These are phyloP conservation scores for Pygmarrhopalites habei DNA, from an alignment of 1,140 invertebrate species.

Conservation along the genomic window DNA sequence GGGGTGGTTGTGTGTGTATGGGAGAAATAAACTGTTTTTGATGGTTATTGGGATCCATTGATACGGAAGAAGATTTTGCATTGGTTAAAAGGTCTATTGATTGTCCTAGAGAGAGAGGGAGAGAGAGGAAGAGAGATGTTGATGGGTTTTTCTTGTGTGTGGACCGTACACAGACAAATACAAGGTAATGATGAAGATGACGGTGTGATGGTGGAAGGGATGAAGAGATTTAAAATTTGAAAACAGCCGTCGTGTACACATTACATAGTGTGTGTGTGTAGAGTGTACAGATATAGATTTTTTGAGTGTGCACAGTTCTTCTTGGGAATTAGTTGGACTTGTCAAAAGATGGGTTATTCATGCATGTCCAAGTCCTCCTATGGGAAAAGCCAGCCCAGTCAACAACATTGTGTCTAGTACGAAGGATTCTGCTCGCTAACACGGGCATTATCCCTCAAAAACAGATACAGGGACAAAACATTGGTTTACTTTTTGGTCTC, in stretches of 20 bases:
- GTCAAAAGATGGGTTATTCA: constrained; percentile 22
- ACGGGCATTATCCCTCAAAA: constrained; percentile 8
- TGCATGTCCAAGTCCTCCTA: constrained; percentile 7
- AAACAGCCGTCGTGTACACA: not conserved
- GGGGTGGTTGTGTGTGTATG: too few species aligned
- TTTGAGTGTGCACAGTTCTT: not conserved
- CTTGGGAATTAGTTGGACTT: constrained; percentile 9
- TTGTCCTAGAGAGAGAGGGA: not conserved
- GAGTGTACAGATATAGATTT: not conserved
- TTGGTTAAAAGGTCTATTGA: constrained; percentile 6
- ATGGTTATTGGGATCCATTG: constrained; percentile 6
- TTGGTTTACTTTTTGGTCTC: constrained; percentile 11
- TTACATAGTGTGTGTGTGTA: too few species aligned
- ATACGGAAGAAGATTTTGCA: constrained; percentile 8
- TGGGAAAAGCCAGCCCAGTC: not conserved
- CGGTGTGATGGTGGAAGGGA: not conserved
- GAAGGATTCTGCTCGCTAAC: not conserved
- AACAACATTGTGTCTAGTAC: too few species aligned
- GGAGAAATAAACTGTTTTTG: constrained; percentile 3
- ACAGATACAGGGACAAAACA: constrained; percentile 1
- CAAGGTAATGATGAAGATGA: not conserved
- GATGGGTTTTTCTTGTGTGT: too few species aligned
- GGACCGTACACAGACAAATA: too few species aligned
- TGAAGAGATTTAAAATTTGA: not conserved
- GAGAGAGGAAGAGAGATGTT: not conserved